phyloP scores from a whole-genome alignment of 2,888 invertebrate species.

The Machimus atricapillus region DNA sequence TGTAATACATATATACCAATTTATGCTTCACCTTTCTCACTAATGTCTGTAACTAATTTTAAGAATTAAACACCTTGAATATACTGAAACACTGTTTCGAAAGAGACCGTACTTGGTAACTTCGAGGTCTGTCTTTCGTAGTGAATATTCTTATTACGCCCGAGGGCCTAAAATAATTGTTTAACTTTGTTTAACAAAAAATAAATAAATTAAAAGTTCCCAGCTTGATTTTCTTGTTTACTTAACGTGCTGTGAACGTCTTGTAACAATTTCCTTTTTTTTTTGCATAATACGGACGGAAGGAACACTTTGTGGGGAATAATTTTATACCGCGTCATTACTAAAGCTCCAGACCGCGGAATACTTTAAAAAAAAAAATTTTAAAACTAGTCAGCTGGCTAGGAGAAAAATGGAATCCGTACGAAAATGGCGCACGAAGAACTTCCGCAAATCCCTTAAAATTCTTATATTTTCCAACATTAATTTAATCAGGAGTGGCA shows the following conservation, averaged over 20 bases:
- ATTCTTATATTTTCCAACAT: slow-evolving; percentile 12
- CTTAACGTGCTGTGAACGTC: not conserved
- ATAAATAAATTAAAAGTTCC: not conserved
- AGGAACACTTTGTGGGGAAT: not conserved
- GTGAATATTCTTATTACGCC: too few relatives aligned
- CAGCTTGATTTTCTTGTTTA: not conserved
- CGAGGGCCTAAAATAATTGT: not conserved
- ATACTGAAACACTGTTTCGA: not conserved
- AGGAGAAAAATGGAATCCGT: not conserved
- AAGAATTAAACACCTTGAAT: not conserved
- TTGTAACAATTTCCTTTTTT: not conserved
- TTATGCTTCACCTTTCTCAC: not conserved
- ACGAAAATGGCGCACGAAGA: not conserved
- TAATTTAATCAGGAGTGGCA: slow-evolving; percentile 30
- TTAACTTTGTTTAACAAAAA: not conserved
- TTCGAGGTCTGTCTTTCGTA: not conserved
- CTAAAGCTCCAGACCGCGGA: not conserved
- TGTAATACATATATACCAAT: not conserved
- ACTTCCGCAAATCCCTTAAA: slow-evolving; percentile 8
- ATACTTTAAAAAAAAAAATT: not conserved
- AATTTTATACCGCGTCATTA: not conserved
- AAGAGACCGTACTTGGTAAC: not conserved
- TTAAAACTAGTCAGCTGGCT: not conserved
- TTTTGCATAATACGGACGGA: not conserved
- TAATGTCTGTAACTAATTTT: not conserved